phyloP scores from a whole-genome alignment of 2,113 vertebrate genomes.

The Atlantisia rogersi region DNA sequence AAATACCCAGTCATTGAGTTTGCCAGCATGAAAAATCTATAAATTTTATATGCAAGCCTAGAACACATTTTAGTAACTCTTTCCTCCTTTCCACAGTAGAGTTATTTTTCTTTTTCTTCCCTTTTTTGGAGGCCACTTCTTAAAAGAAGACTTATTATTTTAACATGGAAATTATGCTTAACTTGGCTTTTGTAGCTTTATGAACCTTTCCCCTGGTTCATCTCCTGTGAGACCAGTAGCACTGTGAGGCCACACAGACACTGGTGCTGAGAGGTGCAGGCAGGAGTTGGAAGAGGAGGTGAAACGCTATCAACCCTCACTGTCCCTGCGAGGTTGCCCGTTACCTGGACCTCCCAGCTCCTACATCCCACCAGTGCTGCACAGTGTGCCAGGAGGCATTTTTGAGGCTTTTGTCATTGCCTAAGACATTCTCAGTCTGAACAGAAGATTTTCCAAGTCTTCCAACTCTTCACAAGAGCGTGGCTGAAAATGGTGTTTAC shows the following conservation, averaged over 20 bases:
- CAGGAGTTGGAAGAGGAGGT: background rate
- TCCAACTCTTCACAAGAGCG: background rate
- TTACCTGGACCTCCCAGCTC: background rate
- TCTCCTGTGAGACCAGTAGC: background rate
- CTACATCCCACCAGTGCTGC: background rate
- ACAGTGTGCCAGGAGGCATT: background rate
- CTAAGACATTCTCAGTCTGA: background rate
- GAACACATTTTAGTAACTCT: background rate
- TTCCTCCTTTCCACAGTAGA: background rate
- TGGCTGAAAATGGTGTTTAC: background rate
- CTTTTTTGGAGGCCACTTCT: background rate
- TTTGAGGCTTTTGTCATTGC: background rate
- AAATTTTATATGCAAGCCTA: background rate
- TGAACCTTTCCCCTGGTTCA: background rate
- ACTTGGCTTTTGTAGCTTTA: background rate
- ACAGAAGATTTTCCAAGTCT: background rate
- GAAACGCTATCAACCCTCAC: background rate
- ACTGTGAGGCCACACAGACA: background rate
- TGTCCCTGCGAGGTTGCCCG: accelerated
- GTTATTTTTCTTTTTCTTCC: background rate
- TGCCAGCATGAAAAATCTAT: background rate
- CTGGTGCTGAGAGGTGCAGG: accelerated
- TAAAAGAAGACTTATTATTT: background rate
- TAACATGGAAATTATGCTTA: background rate
- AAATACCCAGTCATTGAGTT: background rate